phyloP scores from a whole-genome alignment of 2,113 vertebrate genomes.

The Rhadina sibilatrix region DNA sequence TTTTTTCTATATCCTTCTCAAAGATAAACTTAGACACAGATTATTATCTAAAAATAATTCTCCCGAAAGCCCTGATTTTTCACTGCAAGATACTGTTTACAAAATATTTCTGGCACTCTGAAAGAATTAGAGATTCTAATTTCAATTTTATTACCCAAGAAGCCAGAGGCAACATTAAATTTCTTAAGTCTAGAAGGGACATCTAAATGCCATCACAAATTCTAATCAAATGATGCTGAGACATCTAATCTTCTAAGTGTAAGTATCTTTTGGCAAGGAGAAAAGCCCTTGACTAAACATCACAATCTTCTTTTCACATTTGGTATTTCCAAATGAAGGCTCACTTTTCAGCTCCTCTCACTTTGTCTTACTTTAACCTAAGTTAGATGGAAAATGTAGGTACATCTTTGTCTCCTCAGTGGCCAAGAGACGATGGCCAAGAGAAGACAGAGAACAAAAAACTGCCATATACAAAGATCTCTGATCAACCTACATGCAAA shows the following conservation, averaged over 20 bases:
- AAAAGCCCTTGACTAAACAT: constrained; percentile 1
- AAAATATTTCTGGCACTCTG: neutral
- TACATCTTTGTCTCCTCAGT: neutral
- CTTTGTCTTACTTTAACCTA: neutral
- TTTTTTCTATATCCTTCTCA: neutral
- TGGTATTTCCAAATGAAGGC: neutral
- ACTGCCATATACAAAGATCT: too few relatives aligned
- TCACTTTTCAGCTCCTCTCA: neutral
- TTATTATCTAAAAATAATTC: neutral
- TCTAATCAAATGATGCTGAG: neutral
- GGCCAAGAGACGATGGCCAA: rapidly evolving
- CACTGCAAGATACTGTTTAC: neutral
- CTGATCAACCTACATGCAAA: rapidly evolving
- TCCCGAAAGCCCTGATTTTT: neutral
- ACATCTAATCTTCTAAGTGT: neutral
- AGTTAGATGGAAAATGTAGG: neutral
- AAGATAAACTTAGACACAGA: neutral
- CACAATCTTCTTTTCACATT: neutral
- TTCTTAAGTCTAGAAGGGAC: neutral
- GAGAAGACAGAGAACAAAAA: neutral
- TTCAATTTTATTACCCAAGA: constrained; percentile 12
- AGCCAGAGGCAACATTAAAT: constrained; percentile 10
- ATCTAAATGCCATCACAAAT: constrained; percentile 12
- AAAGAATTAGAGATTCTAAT: constrained; percentile 11
- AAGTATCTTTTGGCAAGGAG: constrained; percentile 4